Evolutionary conservation across 2,113 vertebrate species (phyloP).

Genomic region (Dermatemys mawii): DNA sequence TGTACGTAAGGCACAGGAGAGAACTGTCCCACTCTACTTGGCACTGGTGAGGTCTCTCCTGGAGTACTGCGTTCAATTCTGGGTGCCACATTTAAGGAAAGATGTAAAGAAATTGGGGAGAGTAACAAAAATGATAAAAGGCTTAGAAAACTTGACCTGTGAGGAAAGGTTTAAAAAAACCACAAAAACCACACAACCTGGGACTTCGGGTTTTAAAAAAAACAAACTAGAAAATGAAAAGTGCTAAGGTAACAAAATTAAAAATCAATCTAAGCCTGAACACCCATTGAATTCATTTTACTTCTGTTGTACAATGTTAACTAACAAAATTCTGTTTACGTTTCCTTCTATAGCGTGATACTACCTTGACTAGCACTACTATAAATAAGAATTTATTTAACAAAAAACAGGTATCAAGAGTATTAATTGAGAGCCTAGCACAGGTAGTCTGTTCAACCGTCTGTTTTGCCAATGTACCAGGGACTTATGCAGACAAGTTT

Average conservation of each 20-base stretch:
- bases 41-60: background rate
- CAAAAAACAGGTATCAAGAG: background rate
- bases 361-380: background rate
- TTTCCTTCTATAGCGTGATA: background rate
- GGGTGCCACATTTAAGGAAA: background rate
- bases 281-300: background rate
- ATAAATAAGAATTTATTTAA: background rate
- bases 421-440: background rate
- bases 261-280: background rate
- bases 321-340: background rate
- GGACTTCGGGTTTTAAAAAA: background rate
- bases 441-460: background rate
- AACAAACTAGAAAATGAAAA: background rate
- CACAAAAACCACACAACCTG: no score
- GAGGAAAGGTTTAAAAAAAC: no score
- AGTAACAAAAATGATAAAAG: background rate
- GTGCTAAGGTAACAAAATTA: background rate
- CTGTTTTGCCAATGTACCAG: background rate
- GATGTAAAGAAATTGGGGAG: background rate
- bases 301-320: background rate
- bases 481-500: fast-evolving
- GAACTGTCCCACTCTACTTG: no score
- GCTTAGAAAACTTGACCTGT: background rate
- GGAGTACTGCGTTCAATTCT: background rate
- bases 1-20: no score